Evolutionary conservation across 2,888 invertebrate genomes (phyloP), one percentile per base, ranked within the genome.

Genomic region (Scaptomyza polygonia): DNA sequence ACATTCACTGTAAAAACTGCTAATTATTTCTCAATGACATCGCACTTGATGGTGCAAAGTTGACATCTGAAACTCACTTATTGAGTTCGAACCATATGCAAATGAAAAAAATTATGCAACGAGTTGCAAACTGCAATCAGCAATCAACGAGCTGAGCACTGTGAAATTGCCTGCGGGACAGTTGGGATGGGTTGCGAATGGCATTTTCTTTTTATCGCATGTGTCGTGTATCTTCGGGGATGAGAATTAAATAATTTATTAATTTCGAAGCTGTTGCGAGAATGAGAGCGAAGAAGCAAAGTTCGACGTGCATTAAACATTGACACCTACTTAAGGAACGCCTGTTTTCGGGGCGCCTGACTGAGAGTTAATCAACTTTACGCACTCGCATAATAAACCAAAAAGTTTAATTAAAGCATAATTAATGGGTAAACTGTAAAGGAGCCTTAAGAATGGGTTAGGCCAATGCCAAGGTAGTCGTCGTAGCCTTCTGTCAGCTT

Each of bases 361-460:
- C 52, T 45, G 64, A 51, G 67, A 79, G 86, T 87, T 84, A 84
- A 84, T 88, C 86, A 84, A 86, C 88, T 84, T 87, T 75, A 79
- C 79, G 83, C 83, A 82, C 86, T 78, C 72, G 56, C 80, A 68
- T 78, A 72, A 73, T 75, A 80, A 67, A 64, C 58, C 64, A 71
- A 64, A 82, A 88, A 88, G 86, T 84, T 87, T 88, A 87, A 84
- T 84, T 88, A 84, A 87, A 84, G 80, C 77, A 65, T 83, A 88
- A 88, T 88, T 88, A 88, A 84, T 82, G 86, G 68, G 56, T 40
- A 40, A 48, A 51, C 25, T 29, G 39, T 40, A 21, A 25, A 39
- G 18, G 12, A 16, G 12, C 16, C 12, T 14, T 18, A 16, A 44
- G 30, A 36, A 36, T 14, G 29, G 32, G 36, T n/a, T n/a, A 12